These are phyloP conservation scores for Drosophila meridiana DNA, from an alignment of 2,888 invertebrate species.

Conservation along the genomic window DNA sequence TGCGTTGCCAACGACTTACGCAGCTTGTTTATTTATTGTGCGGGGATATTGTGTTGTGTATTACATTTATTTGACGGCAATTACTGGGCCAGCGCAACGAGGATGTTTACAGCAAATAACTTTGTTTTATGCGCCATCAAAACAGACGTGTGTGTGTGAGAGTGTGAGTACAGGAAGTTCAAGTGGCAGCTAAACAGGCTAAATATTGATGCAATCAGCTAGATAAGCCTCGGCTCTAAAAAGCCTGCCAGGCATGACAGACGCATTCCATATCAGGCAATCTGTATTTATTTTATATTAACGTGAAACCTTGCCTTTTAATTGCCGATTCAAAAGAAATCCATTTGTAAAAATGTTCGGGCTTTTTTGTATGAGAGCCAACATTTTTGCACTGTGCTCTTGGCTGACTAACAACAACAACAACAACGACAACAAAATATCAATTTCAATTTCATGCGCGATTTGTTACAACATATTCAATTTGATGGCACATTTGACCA, in stretches of 20 bases:
- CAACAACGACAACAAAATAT: constrained; percentile 3
- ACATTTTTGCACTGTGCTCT: constrained; percentile 35
- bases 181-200: constrained; percentile 5
- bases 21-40: constrained; percentile 26
- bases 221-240: constrained; percentile 34
- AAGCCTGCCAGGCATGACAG: constrained; percentile 23
- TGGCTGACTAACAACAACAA: neutral
- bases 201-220: constrained; percentile 42
- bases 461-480: constrained; percentile 63
- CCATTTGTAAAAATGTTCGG: constrained; percentile 11
- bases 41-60: constrained; percentile 28
- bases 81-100: constrained; percentile 49
- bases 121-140: constrained; percentile 51
- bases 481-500: constrained; percentile 73
- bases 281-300: constrained; percentile 28
- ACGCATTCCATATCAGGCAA: constrained; percentile 6
- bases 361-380: constrained; percentile 10
- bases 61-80: constrained; percentile 51
- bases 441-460: constrained; percentile 62
- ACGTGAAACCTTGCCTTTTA: constrained; percentile 50
- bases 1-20: constrained; percentile 48
- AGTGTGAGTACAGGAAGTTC: constrained; percentile 25
- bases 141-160: constrained; percentile 5
- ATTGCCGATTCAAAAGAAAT: constrained; percentile 45
- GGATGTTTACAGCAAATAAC: constrained; percentile 70